A percentile compares a stretch with the other conserved stretches of the same genome.
phyloP scores from a whole-genome alignment of 2,797 vertebrate species.

The Spinus pinus region DNA sequence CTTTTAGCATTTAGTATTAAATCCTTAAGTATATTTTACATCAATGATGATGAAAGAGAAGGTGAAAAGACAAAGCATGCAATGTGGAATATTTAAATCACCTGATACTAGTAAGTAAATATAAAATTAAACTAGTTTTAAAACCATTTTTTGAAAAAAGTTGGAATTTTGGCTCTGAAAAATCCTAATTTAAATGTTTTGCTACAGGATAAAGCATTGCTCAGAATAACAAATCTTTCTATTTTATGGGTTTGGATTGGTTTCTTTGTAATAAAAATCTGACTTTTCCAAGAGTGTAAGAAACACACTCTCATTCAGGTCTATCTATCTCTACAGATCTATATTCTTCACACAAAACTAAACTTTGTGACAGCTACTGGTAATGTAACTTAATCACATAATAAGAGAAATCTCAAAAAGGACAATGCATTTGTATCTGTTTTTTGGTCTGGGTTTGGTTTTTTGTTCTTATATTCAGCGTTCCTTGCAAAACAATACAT shows the following conservation, averaged over 20 bases:
- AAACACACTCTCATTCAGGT: not conserved
- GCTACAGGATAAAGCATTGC: not conserved
- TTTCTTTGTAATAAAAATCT: not conserved
- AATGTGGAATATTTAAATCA: not conserved
- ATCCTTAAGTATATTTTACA: not conserved
- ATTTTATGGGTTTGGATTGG: not conserved
- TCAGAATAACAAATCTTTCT: not conserved
- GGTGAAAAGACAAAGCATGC: not conserved
- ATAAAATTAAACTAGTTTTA: not conserved
- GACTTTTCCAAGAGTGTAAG: not conserved
- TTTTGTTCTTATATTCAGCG: accelerated
- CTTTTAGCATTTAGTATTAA: not conserved
- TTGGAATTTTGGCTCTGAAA: not conserved
- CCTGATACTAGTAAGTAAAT: not conserved
- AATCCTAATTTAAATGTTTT: not conserved
- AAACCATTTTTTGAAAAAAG: not conserved
- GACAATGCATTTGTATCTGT: not conserved
- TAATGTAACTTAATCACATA: not conserved
- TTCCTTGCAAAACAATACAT: not conserved
- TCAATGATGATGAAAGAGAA: not conserved
- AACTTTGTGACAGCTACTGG: not conserved
- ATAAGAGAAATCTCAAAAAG: not conserved
- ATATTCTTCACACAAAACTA: not conserved
- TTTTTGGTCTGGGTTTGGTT: accelerated
- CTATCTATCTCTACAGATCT: not conserved